Conservation (phyloP, 2,113 vertebrate species). For the Thinocorus orbignyianus region DNA sequence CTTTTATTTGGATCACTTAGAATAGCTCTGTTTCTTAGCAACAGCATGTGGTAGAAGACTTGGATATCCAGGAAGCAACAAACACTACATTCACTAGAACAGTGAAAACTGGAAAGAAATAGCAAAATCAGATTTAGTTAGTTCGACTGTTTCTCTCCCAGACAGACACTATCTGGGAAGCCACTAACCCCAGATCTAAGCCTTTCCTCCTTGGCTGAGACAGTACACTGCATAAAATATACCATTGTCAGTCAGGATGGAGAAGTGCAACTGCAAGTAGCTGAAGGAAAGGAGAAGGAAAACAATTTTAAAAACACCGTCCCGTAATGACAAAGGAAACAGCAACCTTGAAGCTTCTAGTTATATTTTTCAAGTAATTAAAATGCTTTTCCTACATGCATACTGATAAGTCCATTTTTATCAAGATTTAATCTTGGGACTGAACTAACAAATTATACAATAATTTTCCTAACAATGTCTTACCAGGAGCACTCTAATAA, state of each 20-base stretch:
- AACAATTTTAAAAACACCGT: not conserved
- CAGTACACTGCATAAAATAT: not conserved
- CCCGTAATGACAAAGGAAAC: not conserved
- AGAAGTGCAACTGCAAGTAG: not conserved
- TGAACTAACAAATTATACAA: not conserved
- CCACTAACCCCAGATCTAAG: not conserved
- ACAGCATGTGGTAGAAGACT: not conserved
- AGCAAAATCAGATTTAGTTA: not conserved
- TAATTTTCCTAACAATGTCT: not conserved
- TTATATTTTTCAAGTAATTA: not conserved
- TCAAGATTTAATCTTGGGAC: not conserved
- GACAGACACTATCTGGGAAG: not conserved
- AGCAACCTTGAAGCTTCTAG: not conserved
- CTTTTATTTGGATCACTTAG: not conserved
- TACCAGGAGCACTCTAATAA: not conserved
- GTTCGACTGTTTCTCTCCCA: not conserved
- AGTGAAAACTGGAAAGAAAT: not conserved
- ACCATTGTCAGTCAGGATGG: not conserved
- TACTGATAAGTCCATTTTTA: not conserved
- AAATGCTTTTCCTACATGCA: not conserved
- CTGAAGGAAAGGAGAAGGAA: not conserved
- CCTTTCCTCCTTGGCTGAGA: not conserved
- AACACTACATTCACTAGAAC: not conserved
- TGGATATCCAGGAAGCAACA: not conserved
- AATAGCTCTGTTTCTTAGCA: constrained; percentile 49